Evolutionary conservation across 2,888 invertebrate genomes (phyloP), one percentile per base, ranked within the genome.

Genomic region (Ariolimax columbianus): DNA sequence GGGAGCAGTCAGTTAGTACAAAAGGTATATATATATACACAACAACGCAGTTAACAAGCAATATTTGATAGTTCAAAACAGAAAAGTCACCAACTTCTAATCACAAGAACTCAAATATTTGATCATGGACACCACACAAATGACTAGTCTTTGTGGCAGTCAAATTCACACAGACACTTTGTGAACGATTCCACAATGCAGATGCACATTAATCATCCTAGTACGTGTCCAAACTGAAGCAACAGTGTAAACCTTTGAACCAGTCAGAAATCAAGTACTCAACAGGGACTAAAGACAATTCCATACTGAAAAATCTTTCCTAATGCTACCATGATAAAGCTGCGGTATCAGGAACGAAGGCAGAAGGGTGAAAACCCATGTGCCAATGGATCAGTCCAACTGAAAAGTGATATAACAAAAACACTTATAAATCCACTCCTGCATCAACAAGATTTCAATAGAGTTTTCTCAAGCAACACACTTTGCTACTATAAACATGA

Each of bases 401-500:
- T 40, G 40, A 72, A n/a, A 40, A 26, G 3, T 19, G 47, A 43
- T 51, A 30, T 30, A 33, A 30, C 75, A 33, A 51, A 47, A 47
- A n/a, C n/a, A n/a, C 1, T 4, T 17, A 30, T 6, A 2, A 6
- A 66, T 17, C 36, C 36, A 68, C 38, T 23, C 36, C 4, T 19
- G 3, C 9, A 33, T 19, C 17, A 36, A n/a, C n/a, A n/a, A 72
- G 26, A 75, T 14, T 75, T 33, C 30, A 38, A 47, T 30, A 40
- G 0, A 47, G 30, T 6, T 75, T 75, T 75, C 75, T 75, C 75
- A 47, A 75, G n/a, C 47, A 75, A 51, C 47, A 75, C 75, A 51
- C 33, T 72, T 51, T 33, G 30, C 33, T 23, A 51, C 30, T 47
- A 17, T 70, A 14, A 33, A 70, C 30, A 40, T 43, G 36, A 33